phyloP scores from a whole-genome alignment of 2,113 vertebrate genomes.

The zebrafish (Danio rerio) region DNA sequence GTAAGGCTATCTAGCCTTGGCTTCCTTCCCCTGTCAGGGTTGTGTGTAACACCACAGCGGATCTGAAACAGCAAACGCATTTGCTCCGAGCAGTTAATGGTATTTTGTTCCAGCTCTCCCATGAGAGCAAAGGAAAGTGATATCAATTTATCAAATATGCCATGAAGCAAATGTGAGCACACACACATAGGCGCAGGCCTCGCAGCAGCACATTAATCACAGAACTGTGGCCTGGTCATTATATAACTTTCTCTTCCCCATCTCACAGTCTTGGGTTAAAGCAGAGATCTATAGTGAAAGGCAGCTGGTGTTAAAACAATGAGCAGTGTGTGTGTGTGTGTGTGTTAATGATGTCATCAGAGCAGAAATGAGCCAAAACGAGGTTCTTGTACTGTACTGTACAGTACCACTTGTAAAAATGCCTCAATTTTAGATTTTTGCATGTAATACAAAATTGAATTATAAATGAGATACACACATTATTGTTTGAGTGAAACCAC shows the following conservation, averaged over 20 bases:
- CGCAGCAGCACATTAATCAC: constrained; percentile 73
- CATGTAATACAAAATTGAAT: background rate
- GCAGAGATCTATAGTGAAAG: constrained; percentile 17
- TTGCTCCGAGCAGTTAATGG: constrained; percentile 66
- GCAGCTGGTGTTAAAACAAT: constrained; percentile 24
- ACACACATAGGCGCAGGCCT: constrained; percentile 57
- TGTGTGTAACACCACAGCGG: constrained; percentile 16
- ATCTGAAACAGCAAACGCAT: constrained; percentile 66
- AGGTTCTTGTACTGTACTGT: background rate
- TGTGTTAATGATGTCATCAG: constrained; percentile 3
- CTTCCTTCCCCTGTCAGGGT: constrained; percentile 12
- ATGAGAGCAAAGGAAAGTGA: constrained; percentile 68
- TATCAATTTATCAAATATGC: constrained; percentile 74
- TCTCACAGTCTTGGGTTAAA: background rate
- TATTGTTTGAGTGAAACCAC: background rate
- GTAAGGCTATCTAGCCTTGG: background rate
- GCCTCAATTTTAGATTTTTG: background rate
- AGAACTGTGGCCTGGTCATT: constrained; percentile 44
- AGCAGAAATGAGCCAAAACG: background rate
- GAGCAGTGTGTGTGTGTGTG: background rate
- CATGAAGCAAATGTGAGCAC: constrained; percentile 49
- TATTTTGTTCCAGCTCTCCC: constrained; percentile 63
- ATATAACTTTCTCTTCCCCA: constrained; percentile 29
- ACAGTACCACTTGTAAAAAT: background rate
- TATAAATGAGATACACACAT: background rate